Evolutionary conservation across 35 echinoderm and acorn worm species (phyloP).

Genomic region (Amphiura filiformis): DNA sequence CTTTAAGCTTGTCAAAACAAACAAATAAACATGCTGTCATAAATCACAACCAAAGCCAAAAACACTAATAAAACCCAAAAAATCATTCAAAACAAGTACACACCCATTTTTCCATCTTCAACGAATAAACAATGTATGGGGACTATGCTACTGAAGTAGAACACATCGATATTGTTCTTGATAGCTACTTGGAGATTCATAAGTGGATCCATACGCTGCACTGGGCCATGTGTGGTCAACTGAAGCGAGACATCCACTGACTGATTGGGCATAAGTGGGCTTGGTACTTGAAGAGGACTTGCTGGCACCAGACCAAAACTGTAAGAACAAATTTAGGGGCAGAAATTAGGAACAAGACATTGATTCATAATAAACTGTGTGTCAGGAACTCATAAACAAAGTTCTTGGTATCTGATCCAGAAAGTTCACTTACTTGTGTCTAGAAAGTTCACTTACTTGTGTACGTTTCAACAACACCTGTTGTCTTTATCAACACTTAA

Average conservation of each 20-base stretch:
- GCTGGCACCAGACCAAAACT: slow-evolving; percentile 81
- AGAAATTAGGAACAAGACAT: too few species aligned
- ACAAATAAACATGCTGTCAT: too few species aligned
- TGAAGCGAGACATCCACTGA: slow-evolving; percentile 57
- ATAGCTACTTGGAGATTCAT: slow-evolving; percentile 82
- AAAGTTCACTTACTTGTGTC: too few species aligned
- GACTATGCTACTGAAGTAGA: slow-evolving; percentile 82
- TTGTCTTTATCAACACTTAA: too few species aligned
- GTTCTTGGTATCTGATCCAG: too few species aligned
- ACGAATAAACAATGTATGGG: slow-evolving; percentile 63
- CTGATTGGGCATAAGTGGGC: slow-evolving; percentile 78
- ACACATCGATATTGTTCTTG: slow-evolving; percentile 86
- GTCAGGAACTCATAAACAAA: too few species aligned
- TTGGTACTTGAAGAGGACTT: slow-evolving; percentile 39
- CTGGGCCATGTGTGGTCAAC: slow-evolving; percentile 49
- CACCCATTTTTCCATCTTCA: slow-evolving; percentile 90
- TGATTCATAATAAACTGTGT: too few species aligned
- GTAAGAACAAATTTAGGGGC: background rate
- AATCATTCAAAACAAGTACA: background rate
- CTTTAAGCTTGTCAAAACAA: too few species aligned
- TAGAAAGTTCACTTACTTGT: too few species aligned
- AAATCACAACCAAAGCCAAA: too few species aligned
- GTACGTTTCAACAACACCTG: too few species aligned
- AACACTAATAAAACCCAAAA: too few species aligned
- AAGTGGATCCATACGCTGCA: slow-evolving; percentile 86